These are phyloP conservation scores for Harpalus rubripes DNA, from an alignment of 2,888 invertebrate genomes.

Conservation along the genomic window DNA sequence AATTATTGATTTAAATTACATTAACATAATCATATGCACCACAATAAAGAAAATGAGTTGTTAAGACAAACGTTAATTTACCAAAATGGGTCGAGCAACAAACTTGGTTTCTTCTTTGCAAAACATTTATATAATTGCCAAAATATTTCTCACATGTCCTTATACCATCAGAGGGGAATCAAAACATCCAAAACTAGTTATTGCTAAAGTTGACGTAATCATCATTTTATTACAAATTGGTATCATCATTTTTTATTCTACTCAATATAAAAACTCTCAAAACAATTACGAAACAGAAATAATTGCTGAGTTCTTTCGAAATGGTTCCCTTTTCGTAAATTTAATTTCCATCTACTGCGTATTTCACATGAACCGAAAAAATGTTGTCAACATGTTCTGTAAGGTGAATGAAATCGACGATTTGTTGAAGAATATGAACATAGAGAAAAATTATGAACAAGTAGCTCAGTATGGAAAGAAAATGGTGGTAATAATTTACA, in stretches of 20 bases:
- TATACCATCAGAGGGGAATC: neutral
- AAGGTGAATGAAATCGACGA: slow-evolving; percentile 13
- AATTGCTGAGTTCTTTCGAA: slow-evolving; percentile 1
- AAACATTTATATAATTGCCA: neutral
- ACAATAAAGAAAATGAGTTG: too few species aligned
- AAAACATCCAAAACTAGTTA: neutral
- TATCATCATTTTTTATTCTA: neutral
- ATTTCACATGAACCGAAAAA: slow-evolving; percentile 9
- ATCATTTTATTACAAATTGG: neutral
- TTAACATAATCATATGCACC: neutral
- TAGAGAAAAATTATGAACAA: neutral
- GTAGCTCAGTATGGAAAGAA: neutral
- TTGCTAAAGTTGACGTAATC: neutral
- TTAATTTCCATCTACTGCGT: neutral
- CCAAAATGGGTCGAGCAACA: neutral
- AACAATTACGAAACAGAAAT: slow-evolving; percentile 1
- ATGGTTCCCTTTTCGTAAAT: neutral
- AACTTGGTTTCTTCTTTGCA: neutral
- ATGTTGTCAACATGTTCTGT: neutral
- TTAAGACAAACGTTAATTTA: neutral
- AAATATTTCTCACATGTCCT: slow-evolving; percentile 19
- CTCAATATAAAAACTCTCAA: neutral
- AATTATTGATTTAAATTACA: neutral
- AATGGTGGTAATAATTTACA: neutral
- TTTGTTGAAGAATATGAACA: neutral